These are phyloP conservation scores for Lysandra coridon DNA, from an alignment of 2,888 invertebrate genomes.

Conservation along the genomic window DNA sequence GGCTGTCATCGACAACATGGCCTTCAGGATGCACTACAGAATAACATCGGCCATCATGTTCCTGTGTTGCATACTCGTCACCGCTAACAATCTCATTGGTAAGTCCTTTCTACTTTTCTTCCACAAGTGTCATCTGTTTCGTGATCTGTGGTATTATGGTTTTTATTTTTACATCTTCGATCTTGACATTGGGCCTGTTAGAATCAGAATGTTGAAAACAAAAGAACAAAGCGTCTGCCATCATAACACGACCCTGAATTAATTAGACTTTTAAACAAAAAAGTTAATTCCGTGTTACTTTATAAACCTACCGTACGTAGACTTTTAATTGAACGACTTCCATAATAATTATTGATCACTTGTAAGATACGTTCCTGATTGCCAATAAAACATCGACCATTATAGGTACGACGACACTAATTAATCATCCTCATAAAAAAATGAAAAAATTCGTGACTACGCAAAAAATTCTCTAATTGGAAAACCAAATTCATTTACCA, in stretches of 20 bases:
- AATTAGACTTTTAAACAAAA: conserved; percentile 6
- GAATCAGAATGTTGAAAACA: background rate
- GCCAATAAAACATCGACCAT: background rate
- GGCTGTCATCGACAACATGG: conserved; percentile 93
- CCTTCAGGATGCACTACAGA: conserved; percentile 93
- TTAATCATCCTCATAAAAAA: background rate
- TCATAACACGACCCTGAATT: conserved; percentile 1
- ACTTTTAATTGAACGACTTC: background rate
- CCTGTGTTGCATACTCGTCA: conserved; percentile 92
- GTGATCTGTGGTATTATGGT: background rate
- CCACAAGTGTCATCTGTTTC: background rate
- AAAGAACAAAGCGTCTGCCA: conserved; percentile 1
- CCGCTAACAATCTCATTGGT: conserved; percentile 95
- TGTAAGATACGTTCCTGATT: background rate
- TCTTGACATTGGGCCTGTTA: background rate
- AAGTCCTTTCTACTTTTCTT: conserved; percentile 59
- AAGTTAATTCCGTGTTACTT: conserved; percentile 5
- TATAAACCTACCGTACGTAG: background rate
- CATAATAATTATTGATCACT: background rate
- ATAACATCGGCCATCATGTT: conserved; percentile 93
- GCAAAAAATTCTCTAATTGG: background rate
- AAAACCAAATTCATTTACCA: background rate
- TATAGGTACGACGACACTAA: background rate
- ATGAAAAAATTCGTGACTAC: background rate
- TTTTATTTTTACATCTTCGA: background rate